Evolutionary conservation across 2,888 invertebrate species (phyloP).

Genomic region (Lasioglossum marginatum): DNA sequence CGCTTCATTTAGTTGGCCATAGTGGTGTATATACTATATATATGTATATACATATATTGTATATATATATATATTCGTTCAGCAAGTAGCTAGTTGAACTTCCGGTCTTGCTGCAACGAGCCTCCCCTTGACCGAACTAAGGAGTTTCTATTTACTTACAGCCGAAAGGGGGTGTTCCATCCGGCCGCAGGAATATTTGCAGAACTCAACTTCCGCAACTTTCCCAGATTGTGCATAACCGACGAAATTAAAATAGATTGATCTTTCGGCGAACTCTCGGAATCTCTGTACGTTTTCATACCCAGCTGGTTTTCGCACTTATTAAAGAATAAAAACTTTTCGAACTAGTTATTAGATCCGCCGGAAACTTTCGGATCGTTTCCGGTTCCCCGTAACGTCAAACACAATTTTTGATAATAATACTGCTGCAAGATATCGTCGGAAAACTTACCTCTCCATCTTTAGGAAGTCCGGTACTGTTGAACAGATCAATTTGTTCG

Average conservation of each 20-base stretch:
- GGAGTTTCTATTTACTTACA: slow-evolving; percentile 77
- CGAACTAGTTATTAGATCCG: neutral
- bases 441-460: too few species aligned
- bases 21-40: slow-evolving; percentile 20
- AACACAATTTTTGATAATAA: neutral
- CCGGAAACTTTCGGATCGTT: neutral
- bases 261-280: slow-evolving; percentile 20
- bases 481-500: neutral
- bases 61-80: slow-evolving; percentile 72
- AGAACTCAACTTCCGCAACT: slow-evolving; percentile 53
- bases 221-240: slow-evolving; percentile 55
- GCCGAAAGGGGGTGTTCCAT: slow-evolving; percentile 72
- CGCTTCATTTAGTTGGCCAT: slow-evolving; percentile 79
- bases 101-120: slow-evolving; percentile 67
- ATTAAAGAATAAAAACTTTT: slow-evolving; percentile 2
- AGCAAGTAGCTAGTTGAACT: slow-evolving; percentile 77
- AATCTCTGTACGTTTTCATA: slow-evolving; percentile 7
- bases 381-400: neutral
- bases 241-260: slow-evolving; percentile 49
- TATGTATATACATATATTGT: neutral
- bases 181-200: slow-evolving; percentile 68
- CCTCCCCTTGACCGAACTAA: slow-evolving; percentile 59
- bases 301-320: slow-evolving; percentile 12
- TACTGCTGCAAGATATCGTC: neutral
- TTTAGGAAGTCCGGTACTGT: neutral